phyloP scores from a whole-genome alignment of 2,113 vertebrate species.

The Motacilla alba region DNA sequence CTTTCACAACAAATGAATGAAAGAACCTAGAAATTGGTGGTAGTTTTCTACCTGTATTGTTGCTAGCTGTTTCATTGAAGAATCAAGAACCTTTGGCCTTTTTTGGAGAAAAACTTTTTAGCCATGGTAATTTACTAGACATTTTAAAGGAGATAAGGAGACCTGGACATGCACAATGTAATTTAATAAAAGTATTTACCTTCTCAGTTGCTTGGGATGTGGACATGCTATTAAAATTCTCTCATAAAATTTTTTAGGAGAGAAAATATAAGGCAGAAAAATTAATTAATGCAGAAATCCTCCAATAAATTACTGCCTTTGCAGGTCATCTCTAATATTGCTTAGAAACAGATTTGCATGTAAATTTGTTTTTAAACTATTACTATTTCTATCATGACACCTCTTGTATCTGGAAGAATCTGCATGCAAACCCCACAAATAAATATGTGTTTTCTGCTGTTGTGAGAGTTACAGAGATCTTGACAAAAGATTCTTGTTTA shows the following conservation, averaged over 20 bases:
- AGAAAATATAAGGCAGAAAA: not conserved
- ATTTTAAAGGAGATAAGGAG: not conserved
- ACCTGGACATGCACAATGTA: not conserved
- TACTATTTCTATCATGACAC: not conserved
- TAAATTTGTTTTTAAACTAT: not conserved
- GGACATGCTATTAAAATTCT: not conserved
- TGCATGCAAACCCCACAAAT: not conserved
- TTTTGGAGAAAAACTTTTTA: not conserved
- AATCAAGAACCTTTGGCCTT: not conserved
- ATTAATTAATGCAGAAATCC: not conserved
- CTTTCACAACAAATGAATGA: not conserved
- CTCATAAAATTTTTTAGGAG: not conserved
- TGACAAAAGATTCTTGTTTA: not conserved
- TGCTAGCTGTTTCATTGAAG: not conserved
- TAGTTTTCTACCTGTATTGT: not conserved
- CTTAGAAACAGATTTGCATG: not conserved
- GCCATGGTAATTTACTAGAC: not conserved
- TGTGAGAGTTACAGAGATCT: not conserved
- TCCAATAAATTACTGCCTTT: not conserved
- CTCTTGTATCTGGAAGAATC: not conserved
- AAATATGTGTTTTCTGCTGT: not conserved
- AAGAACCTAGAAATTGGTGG: not conserved
- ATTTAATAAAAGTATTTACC: not conserved
- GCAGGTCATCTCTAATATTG: not conserved
- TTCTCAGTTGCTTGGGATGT: not conserved